phyloP scores from a whole-genome alignment of 2,888 invertebrate species.

The Anagyrus pseudococci region DNA sequence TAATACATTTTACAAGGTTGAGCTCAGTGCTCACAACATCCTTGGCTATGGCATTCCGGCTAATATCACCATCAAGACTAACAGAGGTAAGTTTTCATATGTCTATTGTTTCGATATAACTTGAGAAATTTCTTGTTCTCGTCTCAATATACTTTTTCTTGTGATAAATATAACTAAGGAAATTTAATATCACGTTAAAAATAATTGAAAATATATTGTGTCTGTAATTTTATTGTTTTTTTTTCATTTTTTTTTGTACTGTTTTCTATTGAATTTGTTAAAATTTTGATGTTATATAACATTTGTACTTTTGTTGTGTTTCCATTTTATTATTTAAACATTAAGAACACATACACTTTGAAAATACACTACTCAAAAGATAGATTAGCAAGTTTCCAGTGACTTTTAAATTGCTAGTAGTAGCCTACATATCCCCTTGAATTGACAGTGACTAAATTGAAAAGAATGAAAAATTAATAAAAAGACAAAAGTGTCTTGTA shows the following conservation, averaged over 20 bases:
- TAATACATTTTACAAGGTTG: slow-evolving; percentile 84
- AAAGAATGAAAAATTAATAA: slow-evolving; percentile 3
- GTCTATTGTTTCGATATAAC: neutral
- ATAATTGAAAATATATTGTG: too few species aligned
- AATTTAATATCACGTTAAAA: too few species aligned
- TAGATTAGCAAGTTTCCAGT: too few species aligned
- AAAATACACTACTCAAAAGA: neutral
- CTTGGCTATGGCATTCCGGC: slow-evolving; percentile 84
- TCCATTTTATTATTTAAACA: too few species aligned
- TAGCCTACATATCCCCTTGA: neutral
- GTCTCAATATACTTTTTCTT: neutral
- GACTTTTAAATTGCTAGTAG: too few species aligned
- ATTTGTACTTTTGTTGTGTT: too few species aligned
- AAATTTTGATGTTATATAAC: too few species aligned
- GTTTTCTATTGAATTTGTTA: too few species aligned
- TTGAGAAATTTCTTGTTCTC: neutral
- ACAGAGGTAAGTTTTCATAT: slow-evolving; percentile 85
- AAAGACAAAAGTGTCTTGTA: slow-evolving; percentile 5
- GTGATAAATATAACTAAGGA: too few species aligned
- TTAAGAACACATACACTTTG: neutral
- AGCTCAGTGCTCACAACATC: slow-evolving; percentile 83
- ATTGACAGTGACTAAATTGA: too few species aligned
- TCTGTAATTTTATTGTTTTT: too few species aligned
- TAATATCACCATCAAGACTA: slow-evolving; percentile 81
- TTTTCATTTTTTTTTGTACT: too few species aligned